A percentile compares a stretch with the other conserved stretches of the same genome.
These are phyloP conservation scores for Scolopax rusticola DNA, from an alignment of 2,797 vertebrate species.

Conservation along the genomic window DNA sequence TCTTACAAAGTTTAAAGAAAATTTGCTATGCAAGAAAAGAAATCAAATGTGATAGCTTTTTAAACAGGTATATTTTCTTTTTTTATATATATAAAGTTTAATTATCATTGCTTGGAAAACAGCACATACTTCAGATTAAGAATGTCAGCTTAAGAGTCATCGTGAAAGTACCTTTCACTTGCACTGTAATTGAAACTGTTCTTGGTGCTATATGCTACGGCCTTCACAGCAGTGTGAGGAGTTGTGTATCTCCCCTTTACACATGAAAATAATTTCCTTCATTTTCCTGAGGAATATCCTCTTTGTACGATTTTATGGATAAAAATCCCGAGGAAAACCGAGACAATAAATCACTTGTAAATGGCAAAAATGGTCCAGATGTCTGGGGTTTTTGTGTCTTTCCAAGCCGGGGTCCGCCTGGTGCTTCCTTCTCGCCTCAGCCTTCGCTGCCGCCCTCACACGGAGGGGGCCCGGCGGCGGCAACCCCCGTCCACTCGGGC, in stretches of 20 bases:
- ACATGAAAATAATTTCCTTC: background rate
- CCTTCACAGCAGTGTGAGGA: background rate
- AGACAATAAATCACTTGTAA: constrained; percentile 38
- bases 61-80: background rate
- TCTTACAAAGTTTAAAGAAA: background rate
- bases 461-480: background rate
- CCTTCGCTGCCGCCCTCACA: background rate
- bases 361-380: background rate
- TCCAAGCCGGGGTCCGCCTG: fast-evolving
- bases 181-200: constrained; percentile 18
- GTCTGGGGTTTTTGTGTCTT: background rate
- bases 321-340: background rate
- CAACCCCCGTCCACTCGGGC: no score
- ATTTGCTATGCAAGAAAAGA: constrained; percentile 52
- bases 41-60: background rate
- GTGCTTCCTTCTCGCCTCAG: background rate
- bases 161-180: background rate
- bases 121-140: background rate
- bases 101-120: background rate
- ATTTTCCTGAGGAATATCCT: background rate
- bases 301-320: background rate
- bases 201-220: constrained; percentile 5
- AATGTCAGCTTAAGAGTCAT: background rate
- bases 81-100: background rate
- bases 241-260: background rate